These are phyloP conservation scores for Tringa solitaria DNA, from an alignment of 2,113 vertebrate genomes.

Conservation along the genomic window DNA sequence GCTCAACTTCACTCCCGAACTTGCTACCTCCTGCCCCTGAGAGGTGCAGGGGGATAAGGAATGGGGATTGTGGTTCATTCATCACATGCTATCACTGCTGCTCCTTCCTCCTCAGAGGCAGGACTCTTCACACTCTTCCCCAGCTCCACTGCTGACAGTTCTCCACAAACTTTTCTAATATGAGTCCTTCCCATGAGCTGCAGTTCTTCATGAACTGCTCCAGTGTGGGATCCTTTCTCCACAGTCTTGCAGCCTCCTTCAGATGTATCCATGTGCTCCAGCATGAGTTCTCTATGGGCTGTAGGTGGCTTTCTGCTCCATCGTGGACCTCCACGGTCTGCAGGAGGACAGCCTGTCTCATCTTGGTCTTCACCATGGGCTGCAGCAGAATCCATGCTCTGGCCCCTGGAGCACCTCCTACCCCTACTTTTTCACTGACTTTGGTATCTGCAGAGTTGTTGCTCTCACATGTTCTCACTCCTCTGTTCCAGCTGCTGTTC, in stretches of 20 bases:
- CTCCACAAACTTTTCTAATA: background rate
- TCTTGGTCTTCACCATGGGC: background rate
- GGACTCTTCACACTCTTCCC: background rate
- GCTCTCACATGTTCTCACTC: background rate
- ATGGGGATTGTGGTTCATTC: background rate
- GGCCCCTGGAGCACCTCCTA: background rate
- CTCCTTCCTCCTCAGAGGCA: background rate
- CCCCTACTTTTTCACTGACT: background rate
- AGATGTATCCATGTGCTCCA: background rate
- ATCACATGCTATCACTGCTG: background rate
- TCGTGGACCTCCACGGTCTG: background rate
- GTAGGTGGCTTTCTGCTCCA: background rate
- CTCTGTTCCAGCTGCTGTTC: background rate
- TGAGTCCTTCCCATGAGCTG: background rate
- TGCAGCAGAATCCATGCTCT: background rate
- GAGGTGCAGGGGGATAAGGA: fast-evolving
- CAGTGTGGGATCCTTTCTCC: background rate
- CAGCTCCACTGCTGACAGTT: background rate
- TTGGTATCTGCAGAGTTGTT: background rate
- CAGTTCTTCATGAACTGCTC: background rate
- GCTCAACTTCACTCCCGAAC: background rate
- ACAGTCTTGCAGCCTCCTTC: background rate
- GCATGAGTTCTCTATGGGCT: background rate
- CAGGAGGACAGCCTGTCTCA: background rate
- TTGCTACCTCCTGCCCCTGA: background rate